Evolutionary conservation across 2,113 vertebrate genomes (phyloP).

Genomic region (Myiopsitta monachus): DNA sequence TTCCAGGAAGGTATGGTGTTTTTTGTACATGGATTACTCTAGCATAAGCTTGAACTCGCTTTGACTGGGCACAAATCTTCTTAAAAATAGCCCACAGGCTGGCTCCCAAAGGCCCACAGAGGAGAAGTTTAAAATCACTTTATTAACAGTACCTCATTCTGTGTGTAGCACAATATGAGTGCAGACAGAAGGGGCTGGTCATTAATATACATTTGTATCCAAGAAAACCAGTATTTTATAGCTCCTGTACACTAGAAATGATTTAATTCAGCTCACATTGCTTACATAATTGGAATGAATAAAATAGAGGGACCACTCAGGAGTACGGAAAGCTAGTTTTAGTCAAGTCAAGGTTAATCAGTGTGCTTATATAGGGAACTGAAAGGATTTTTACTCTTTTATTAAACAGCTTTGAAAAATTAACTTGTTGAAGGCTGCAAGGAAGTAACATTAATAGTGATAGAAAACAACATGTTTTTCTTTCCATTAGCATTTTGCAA

Average conservation of each 20-base stretch:
- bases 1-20: not conserved
- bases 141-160: not conserved
- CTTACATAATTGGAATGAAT: not conserved
- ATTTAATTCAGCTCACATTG: not conserved
- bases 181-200: not conserved
- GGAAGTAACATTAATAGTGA: not conserved
- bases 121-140: not conserved
- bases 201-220: slow-evolving; percentile 1
- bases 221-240: not conserved
- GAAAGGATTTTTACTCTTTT: slow-evolving; percentile 13
- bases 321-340: slow-evolving; percentile 13
- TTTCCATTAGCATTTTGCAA: not conserved
- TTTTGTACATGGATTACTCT: not conserved
- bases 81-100: not conserved
- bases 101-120: not conserved
- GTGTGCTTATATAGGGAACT: not conserved
- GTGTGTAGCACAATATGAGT: not conserved
- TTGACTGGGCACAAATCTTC: not conserved
- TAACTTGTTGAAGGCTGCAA: not conserved
- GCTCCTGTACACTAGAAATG: not conserved
- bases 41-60: not conserved
- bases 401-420: slow-evolving; percentile 9
- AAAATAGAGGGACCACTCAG: not conserved
- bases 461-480: not conserved
- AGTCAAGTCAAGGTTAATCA: not conserved